These are phyloP conservation scores for Galbula dea DNA, from an alignment of 2,113 vertebrate genomes.

Conservation along the genomic window DNA sequence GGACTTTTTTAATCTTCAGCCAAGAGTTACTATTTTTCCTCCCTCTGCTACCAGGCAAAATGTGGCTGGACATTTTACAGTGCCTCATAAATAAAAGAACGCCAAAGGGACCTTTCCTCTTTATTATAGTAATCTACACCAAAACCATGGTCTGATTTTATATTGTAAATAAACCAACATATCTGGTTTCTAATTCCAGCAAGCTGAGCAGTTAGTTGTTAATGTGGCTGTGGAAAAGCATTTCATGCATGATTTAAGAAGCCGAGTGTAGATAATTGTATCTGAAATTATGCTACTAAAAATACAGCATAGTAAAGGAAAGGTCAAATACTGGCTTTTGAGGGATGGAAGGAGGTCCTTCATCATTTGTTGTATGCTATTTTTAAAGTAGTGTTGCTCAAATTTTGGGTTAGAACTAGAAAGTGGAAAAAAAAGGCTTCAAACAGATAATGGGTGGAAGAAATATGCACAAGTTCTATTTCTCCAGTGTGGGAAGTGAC, in stretches of 20 bases:
- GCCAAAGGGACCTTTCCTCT: slow-evolving; percentile 27
- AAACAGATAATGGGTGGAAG: background rate
- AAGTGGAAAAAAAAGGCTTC: background rate
- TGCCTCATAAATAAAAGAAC: slow-evolving; percentile 37
- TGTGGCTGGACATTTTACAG: slow-evolving; percentile 23
- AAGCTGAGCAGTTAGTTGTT: slow-evolving; percentile 21
- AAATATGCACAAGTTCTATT: background rate
- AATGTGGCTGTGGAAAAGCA: slow-evolving; percentile 3
- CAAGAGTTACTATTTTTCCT: slow-evolving; percentile 29
- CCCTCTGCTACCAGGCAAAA: slow-evolving; percentile 36
- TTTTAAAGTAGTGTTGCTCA: background rate
- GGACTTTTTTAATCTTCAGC: slow-evolving; percentile 33
- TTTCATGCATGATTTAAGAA: slow-evolving; percentile 18
- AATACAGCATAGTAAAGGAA: background rate
- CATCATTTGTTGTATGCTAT: background rate
- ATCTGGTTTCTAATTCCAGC: slow-evolving; percentile 32
- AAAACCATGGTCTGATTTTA: slow-evolving; percentile 40
- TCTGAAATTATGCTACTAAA: slow-evolving; percentile 26
- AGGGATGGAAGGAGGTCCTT: background rate
- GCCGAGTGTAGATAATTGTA: background rate
- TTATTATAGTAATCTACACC: slow-evolving; percentile 24
- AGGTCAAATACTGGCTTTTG: background rate
- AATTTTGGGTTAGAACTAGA: background rate
- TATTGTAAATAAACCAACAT: slow-evolving; percentile 54
- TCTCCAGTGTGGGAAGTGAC: background rate